Base-by-base conservation (phyloP, 2,113 vertebrate genomes). In the Heterochromis multidens region DNA sequence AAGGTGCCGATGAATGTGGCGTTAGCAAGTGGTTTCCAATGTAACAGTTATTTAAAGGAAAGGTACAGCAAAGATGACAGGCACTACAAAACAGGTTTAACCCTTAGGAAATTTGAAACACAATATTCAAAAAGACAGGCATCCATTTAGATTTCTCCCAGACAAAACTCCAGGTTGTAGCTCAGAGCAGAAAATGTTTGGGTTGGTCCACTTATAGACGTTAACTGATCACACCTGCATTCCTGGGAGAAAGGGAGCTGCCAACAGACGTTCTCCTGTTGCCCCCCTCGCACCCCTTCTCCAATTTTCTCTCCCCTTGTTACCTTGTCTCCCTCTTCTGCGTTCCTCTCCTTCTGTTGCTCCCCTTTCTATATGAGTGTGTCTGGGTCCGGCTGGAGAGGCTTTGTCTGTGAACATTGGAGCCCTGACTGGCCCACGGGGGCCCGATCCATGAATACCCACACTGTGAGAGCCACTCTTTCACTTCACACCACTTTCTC, bases 381-480 rank as follows among this genome's bases (percentile, higher is more conserved):
- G 93, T 95, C 92, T 94, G 92, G 93, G 91, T 94, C 91, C 90
- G 84, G 93, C 84, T 93, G 92, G 89, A 94, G 88, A 88, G 92
- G 90, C 94, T 96, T 95, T 96, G 95, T 96, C 94, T 94, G 93
- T 91, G 94, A 95, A 95, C 94, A 95, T 87, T 92, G 95, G 90
- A 95, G 93, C 91, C 92, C 87, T 91, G 89, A 87, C 91, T 87
- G 86, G 90, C 92, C 93, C 92, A 91, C 80, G 79, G 95, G 93
- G 94, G 95, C 93, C 92, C 90, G 88, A 92, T 93, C 90, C 91
- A 95, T 96, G 96, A 96, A 96, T 96, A 93, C 94, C 92, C 95
- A 93, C 95, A 95, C 94, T 96, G 95, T 96, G 95, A 95, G 95
- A 95, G 94, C 91, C 72, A 81, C 92, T 94, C 95, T 95, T 95